phyloP scores from a whole-genome alignment of 2,113 vertebrate genomes.

The Nothocercus nigrocapillus region DNA sequence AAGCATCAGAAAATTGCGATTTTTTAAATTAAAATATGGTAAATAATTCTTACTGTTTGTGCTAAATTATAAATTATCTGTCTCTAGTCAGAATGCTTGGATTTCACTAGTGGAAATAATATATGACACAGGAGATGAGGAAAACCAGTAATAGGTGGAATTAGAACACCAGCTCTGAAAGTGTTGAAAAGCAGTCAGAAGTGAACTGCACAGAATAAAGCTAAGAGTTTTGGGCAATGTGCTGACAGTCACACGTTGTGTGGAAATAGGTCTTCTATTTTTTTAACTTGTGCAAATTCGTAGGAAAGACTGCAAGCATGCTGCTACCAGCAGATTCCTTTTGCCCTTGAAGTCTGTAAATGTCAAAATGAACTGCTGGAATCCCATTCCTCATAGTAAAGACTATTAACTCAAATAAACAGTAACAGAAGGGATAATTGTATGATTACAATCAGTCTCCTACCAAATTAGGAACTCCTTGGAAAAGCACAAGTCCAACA shows the following conservation, averaged over 20 bases:
- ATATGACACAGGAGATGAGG: background rate
- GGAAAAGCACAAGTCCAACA: background rate
- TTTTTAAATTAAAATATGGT: background rate
- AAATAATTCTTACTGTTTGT: background rate
- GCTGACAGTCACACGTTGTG: background rate
- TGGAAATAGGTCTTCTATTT: background rate
- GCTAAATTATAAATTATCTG: background rate
- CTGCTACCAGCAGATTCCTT: background rate
- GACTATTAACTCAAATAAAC: background rate
- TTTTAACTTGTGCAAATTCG: background rate
- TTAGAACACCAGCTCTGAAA: background rate
- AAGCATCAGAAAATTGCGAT: background rate
- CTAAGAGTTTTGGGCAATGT: conserved; percentile 3
- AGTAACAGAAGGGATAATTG: background rate
- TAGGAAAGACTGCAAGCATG: background rate
- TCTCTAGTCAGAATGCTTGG: background rate
- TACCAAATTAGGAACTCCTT: background rate
- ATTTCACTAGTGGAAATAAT: background rate
- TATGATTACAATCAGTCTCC: background rate
- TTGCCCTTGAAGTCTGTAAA: background rate
- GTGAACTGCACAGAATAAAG: background rate
- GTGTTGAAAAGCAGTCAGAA: background rate
- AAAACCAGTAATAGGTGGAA: background rate
- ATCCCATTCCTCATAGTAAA: background rate
- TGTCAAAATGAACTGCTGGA: background rate